A percentile compares a stretch with the other conserved stretches of the same genome.
phyloP scores from a whole-genome alignment of 2,113 vertebrate species.

The Agelaius tricolor region DNA sequence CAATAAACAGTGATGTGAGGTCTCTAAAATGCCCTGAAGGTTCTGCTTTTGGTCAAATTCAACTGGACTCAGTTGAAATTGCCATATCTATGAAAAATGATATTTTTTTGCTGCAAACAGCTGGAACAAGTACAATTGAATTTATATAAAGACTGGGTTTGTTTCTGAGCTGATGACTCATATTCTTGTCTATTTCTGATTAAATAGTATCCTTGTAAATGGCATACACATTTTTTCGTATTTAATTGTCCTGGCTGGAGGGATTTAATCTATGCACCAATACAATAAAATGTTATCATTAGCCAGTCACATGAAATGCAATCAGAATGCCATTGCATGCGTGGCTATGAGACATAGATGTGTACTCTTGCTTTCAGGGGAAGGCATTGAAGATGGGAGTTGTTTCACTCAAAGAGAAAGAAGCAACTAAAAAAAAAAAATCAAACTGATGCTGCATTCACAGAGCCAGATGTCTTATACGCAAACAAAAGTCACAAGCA shows the following conservation, averaged over 20 bases:
- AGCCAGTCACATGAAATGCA: neutral
- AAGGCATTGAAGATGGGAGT: neutral
- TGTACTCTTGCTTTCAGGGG: neutral
- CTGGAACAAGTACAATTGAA: constrained; percentile 55
- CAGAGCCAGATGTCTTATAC: neutral
- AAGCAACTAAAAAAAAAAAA: neutral
- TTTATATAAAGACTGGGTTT: constrained; percentile 43
- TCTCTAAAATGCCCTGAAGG: neutral
- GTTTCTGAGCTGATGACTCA: constrained; percentile 53
- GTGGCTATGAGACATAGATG: neutral
- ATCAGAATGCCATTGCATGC: neutral
- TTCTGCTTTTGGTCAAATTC: neutral
- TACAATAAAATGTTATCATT: constrained; percentile 34
- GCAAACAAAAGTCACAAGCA: neutral
- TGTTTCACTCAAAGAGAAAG: neutral
- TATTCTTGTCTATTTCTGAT: constrained; percentile 64
- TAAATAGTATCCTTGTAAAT: constrained; percentile 63
- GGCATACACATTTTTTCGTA: constrained; percentile 34
- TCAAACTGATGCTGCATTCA: neutral
- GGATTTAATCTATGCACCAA: constrained; percentile 37
- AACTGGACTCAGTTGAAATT: neutral
- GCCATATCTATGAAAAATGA: neutral
- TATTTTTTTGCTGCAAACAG: neutral
- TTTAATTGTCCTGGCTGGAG: constrained; percentile 57
- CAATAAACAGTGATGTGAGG: neutral